Conservation (phyloP, 2,888 invertebrate genomes). For the Volucella bombylans region DNA sequence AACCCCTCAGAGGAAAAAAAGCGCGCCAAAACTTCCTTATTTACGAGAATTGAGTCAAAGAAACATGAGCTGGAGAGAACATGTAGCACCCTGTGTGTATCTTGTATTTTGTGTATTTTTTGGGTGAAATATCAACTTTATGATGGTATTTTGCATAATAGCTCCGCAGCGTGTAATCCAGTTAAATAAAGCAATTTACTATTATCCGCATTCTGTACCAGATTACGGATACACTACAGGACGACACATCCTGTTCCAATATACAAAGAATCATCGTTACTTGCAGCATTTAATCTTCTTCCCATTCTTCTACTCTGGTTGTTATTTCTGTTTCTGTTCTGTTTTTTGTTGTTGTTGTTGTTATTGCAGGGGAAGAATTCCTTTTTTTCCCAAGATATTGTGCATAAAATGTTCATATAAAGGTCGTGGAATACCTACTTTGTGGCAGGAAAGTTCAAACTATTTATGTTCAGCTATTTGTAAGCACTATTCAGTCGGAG, state of each 20-base stretch:
- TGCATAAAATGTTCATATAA: slow-evolving; percentile 40
- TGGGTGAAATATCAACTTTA: slow-evolving; percentile 74
- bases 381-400: slow-evolving; percentile 24
- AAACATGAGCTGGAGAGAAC: slow-evolving; percentile 22
- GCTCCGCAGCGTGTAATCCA: slow-evolving; percentile 74
- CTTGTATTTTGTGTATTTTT: slow-evolving; percentile 52
- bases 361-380: not conserved
- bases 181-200: slow-evolving; percentile 74
- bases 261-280: slow-evolving; percentile 66
- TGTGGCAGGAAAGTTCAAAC: slow-evolving; percentile 42
- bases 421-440: slow-evolving; percentile 33
- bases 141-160: slow-evolving; percentile 73
- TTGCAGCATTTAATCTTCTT: slow-evolving; percentile 68
- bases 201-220: slow-evolving; percentile 72
- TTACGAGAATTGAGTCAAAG: slow-evolving; percentile 67
- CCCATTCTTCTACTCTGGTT: slow-evolving; percentile 13
- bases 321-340: slow-evolving; percentile 17
- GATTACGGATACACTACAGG: slow-evolving; percentile 45
- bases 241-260: slow-evolving; percentile 51
- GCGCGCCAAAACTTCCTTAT: slow-evolving; percentile 61
- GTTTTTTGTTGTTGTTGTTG: slow-evolving; percentile 34
- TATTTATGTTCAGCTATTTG: slow-evolving; percentile 28
- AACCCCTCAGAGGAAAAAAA: not conserved
- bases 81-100: slow-evolving; percentile 19
- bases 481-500: slow-evolving; percentile 8